phyloP scores from a whole-genome alignment of 2,113 vertebrate genomes.

The Pterophyllum scalare region DNA sequence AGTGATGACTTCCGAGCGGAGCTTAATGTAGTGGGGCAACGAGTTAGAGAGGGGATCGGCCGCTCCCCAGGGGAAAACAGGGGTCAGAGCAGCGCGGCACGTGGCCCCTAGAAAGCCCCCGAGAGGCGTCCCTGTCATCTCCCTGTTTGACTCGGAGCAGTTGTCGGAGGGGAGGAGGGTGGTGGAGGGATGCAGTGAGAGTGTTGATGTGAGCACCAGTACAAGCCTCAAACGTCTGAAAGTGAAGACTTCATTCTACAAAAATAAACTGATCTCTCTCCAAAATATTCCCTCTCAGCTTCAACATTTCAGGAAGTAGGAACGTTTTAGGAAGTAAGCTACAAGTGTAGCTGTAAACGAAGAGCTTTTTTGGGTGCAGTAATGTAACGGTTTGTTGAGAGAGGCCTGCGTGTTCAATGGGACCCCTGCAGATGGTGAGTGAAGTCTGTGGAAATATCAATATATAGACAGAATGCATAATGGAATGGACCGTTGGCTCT shows the following conservation, averaged over 20 bases:
- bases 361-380: neutral
- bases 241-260: neutral
- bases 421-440: conserved; percentile 30
- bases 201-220: accelerated
- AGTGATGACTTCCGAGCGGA: conserved; percentile 51
- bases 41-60: neutral
- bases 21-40: conserved; percentile 47
- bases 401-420: neutral
- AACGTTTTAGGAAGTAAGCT: neutral
- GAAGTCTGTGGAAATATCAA: conserved; percentile 44
- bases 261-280: neutral
- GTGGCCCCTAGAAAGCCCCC: conserved; percentile 37
- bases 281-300: accelerated
- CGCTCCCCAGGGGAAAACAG: neutral
- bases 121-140: conserved; percentile 55
- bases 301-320: neutral
- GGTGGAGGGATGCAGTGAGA: neutral
- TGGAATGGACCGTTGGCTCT: neutral
- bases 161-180: neutral
- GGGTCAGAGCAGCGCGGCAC: conserved; percentile 36
- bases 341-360: neutral
- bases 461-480: conserved; percentile 24
- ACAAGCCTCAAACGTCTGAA: neutral
- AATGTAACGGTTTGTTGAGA: neutral
- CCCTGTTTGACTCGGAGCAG: conserved; percentile 24